Conservation (phyloP, 2,113 vertebrate genomes). For the Bambusicola thoracicus region DNA sequence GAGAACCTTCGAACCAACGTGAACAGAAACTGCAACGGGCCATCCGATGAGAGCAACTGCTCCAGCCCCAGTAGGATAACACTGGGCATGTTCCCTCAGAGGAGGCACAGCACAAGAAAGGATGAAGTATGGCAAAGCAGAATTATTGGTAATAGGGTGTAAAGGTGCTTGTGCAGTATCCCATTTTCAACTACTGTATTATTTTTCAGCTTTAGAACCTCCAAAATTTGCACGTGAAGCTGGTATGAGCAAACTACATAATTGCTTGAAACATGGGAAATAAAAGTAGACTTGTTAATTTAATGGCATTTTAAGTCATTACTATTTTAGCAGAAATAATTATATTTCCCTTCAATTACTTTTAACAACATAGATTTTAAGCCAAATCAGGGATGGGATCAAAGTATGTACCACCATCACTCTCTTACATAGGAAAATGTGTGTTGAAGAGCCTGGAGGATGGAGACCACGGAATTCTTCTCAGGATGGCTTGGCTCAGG, state of each 20-base stretch:
- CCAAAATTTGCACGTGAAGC: background rate
- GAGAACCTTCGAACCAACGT: background rate
- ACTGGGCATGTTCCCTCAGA: background rate
- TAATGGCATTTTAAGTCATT: conserved; percentile 29
- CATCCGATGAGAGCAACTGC: background rate
- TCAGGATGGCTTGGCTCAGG: background rate
- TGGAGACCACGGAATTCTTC: background rate
- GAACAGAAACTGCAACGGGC: background rate
- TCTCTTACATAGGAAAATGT: background rate
- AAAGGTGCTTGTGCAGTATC: background rate
- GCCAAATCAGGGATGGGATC: background rate
- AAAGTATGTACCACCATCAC: background rate
- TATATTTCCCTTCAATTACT: conserved; percentile 5
- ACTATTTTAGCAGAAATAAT: conserved; percentile 49
- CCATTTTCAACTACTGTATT: background rate
- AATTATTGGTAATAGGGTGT: background rate
- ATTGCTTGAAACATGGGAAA: conserved; percentile 37
- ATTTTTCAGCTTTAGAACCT: conserved; percentile 3
- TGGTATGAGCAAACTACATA: conserved; percentile 24
- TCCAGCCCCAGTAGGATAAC: background rate
- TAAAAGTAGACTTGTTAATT: conserved; percentile 21
- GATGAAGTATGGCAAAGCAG: background rate
- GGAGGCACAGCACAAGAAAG: background rate
- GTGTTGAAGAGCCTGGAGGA: background rate
- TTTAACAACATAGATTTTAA: conserved; percentile 3